Base-by-base conservation (phyloP, 1,140 invertebrate species). In the Drosophila ficusphila region DNA sequence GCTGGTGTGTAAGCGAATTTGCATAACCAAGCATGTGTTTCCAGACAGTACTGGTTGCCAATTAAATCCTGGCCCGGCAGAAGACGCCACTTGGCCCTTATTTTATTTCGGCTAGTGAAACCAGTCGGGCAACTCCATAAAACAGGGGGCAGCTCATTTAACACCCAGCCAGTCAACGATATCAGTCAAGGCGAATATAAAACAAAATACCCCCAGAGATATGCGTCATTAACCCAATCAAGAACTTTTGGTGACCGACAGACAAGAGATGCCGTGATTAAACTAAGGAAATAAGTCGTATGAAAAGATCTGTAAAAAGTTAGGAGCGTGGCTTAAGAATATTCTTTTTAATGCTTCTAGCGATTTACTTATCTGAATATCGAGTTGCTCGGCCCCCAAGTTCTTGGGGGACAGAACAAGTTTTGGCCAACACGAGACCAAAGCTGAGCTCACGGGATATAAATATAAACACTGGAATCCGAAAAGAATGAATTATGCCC, bases 21-120 rank as follows among this genome's bases (percentile, higher is more conserved):
- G 60, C 71, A 75, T 75, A 74, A 73, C 76, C 76, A 76, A 73
- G 47, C 39, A 67, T 60, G 53, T 38, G 23, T 56, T 49, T 34
- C 12, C 33, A 47, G 48, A 16, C 12, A 23, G 25, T 16, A 72
- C 29, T 44, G 18, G 33, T 67, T 53, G 3, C 47, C 47, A 52
- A 52, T n/a, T n/a, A n/a, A n/a, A n/a, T n/a, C 53, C n/a, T 25
- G 14, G 23, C n/a, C 25, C 7, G 14, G 27, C n/a, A 31, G 25
- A 56, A 71, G 25, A 18, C n/a, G 16, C 16, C 8, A 31, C 14
- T 52, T 41, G 62, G 44, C 44, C 62, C 62, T 51, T 65, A 49
- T 62, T 51, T 8, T 3, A 31, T 31, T 51, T 27, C 0, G 21
- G 36, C 39, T 25, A 8, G 2, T 16, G 19, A 67, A 72, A 61